Evolutionary conservation across 2,113 vertebrate genomes (phyloP), one percentile per base, ranked within the genome.

Genomic region (Rhombomys opimus): DNA sequence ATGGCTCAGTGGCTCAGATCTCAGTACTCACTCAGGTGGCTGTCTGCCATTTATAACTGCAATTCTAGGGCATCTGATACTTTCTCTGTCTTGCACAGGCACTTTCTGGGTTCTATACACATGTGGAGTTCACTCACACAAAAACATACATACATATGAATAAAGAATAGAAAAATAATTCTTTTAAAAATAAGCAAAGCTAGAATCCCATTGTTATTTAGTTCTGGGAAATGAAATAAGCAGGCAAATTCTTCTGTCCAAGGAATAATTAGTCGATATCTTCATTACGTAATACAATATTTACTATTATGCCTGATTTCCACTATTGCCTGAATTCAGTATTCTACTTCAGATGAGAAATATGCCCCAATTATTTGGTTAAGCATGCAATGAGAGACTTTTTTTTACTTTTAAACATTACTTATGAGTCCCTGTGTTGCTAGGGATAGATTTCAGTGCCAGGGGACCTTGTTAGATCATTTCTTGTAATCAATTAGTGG

Each of bases 331-430:
- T 94, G 67, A 65, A 93, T 87, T 95, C 3, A 1, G 10, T 84
- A 87, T 82, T 59, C 32, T 57, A 67, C 70, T 93, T 91, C 57
- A 81, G 93, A 96, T 80, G 73, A 95, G 46, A 87, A 41, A 82
- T 77, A 82, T 76, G 41, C 22, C 27, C 65, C 68, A 97, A 96
- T 97, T 97, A 96, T 89, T 85, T 77, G 61, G n/a, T 38, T 87
- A 61, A 97, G n/a, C 35, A 93, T 25, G 92, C 59, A 75, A 57
- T 75, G 93, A 96, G 27, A 84, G 67, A 23, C 13, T 9, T 68
- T 54, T 68, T 54, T 96, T 95, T 94, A 87, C 90, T 96, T 97
- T 96, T 93, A 94, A 27, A 70, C 70, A 94, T 78, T 46, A 82
- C 0, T 0, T 84, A 73, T 80, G 80, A 94, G 80, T 90, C 78